Evolutionary conservation across 2,888 invertebrate genomes (phyloP).

Genomic region (Sesia bembeciformis): DNA sequence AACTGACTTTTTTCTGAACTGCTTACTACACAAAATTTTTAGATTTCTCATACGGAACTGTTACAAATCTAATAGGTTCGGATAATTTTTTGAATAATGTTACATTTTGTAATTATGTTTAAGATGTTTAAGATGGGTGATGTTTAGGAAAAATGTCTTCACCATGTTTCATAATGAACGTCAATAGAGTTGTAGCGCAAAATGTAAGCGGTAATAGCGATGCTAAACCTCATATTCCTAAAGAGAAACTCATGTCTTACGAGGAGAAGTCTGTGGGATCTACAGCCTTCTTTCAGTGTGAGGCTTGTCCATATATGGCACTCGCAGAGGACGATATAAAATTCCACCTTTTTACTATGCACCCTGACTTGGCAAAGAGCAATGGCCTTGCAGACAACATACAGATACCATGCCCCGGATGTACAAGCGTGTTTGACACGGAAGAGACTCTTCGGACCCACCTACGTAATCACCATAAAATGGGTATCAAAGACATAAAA

Average conservation of each 20-base stretch:
- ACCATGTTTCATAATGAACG: constrained; percentile 35
- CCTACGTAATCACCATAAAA: constrained; percentile 79
- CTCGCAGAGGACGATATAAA: constrained; percentile 68
- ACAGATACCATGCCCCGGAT: constrained; percentile 79
- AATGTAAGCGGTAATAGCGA: constrained; percentile 11
- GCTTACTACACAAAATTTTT: too few relatives aligned
- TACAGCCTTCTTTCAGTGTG: constrained; percentile 69
- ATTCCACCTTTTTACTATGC: constrained; percentile 64
- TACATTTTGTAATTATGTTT: background rate
- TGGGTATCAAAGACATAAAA: constrained; percentile 75
- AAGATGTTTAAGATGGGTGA: background rate
- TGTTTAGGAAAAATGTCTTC: constrained; percentile 21
- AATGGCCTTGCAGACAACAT: constrained; percentile 70
- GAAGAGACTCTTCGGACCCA: constrained; percentile 77
- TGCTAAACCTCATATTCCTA: constrained; percentile 19
- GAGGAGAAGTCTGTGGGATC: constrained; percentile 66
- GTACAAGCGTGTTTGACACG: constrained; percentile 77
- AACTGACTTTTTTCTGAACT: too few relatives aligned
- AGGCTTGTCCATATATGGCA: constrained; percentile 71
- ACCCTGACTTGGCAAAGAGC: constrained; percentile 62
- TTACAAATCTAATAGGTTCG: too few relatives aligned
- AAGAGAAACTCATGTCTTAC: constrained; percentile 63
- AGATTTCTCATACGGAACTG: too few relatives aligned
- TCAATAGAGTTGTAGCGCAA: constrained; percentile 25
- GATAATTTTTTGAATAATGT: too few relatives aligned